phyloP scores from a whole-genome alignment of 2,797 vertebrate genomes.

The Crocidura indochinensis region DNA sequence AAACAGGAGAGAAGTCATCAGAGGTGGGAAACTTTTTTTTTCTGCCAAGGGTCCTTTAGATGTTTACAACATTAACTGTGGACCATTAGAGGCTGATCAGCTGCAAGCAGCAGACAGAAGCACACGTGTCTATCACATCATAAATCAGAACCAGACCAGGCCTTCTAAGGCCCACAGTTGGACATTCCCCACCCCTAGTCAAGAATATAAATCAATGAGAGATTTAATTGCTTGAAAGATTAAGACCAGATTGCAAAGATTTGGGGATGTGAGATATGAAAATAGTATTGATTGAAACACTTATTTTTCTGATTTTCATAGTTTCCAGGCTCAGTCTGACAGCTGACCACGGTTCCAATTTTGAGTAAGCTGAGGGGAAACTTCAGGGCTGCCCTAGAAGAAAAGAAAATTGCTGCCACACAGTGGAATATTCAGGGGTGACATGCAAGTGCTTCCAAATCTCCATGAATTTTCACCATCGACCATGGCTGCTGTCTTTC shows the following conservation, averaged over 20 bases:
- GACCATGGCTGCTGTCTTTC: background rate
- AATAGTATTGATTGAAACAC: background rate
- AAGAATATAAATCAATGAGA: constrained; percentile 8
- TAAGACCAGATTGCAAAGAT: background rate
- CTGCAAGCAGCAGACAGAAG: too few species aligned
- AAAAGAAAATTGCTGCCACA: constrained; percentile 57
- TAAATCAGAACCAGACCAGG: too few species aligned
- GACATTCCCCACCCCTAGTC: too few species aligned
- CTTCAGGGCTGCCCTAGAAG: background rate
- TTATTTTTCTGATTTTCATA: constrained; percentile 10
- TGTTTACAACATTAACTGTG: too few species aligned
- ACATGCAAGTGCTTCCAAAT: background rate
- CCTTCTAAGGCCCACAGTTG: too few species aligned
- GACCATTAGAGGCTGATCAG: too few species aligned
- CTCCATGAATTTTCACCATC: background rate
- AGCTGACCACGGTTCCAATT: background rate
- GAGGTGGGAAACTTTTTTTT: too few species aligned
- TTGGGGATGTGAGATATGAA: background rate
- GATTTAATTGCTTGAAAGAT: background rate
- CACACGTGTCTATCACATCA: too few species aligned
- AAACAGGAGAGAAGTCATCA: background rate
- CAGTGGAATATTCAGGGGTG: constrained; percentile 49
- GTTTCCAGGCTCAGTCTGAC: background rate
- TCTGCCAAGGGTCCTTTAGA: too few species aligned
- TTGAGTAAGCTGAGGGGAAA: background rate